phyloP scores from a whole-genome alignment of 2,113 vertebrate genomes.

The Oncorhynchus clarkii region DNA sequence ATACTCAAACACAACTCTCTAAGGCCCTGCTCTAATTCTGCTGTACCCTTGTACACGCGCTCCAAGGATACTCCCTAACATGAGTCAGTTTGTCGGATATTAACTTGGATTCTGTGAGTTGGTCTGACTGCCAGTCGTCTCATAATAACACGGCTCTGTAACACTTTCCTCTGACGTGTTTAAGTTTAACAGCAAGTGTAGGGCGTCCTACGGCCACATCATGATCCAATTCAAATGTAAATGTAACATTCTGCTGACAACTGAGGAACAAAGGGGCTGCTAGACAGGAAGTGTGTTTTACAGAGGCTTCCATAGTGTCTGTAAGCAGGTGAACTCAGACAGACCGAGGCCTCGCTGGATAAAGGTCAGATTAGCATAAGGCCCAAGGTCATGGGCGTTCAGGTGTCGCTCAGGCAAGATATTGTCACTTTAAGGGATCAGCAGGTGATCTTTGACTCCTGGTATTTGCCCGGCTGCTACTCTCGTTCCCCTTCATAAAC shows the following conservation, averaged over 20 bases:
- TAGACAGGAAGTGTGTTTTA: constrained; percentile 41
- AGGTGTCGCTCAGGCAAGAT: neutral
- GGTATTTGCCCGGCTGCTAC: constrained; percentile 11
- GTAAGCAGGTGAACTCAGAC: constrained; percentile 36
- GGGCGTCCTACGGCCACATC: constrained; percentile 46
- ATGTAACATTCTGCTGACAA: constrained; percentile 59
- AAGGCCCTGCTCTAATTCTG: too few relatives aligned
- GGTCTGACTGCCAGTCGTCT: constrained; percentile 64
- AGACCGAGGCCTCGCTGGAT: constrained; percentile 14
- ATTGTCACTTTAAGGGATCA: constrained; percentile 21
- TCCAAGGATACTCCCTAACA: constrained; percentile 11
- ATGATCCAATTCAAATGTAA: constrained; percentile 73
- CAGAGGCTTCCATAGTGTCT: constrained; percentile 12
- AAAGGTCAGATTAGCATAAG: constrained; percentile 36
- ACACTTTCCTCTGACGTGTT: constrained; percentile 47
- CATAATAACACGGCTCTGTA: constrained; percentile 49
- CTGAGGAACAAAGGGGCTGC: constrained; percentile 33
- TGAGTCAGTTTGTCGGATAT: constrained; percentile 50
- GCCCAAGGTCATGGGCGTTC: constrained; percentile 30
- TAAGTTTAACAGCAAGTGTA: constrained; percentile 49
- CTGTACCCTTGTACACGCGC: neutral
- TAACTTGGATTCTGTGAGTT: constrained; percentile 54
- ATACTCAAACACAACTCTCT: constrained; percentile 10
- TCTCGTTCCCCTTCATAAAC: constrained; percentile 6
- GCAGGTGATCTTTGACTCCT: constrained; percentile 3